These are phyloP conservation scores for Argentina silus DNA, from an alignment of 2,797 vertebrate species.

Conservation along the genomic window DNA sequence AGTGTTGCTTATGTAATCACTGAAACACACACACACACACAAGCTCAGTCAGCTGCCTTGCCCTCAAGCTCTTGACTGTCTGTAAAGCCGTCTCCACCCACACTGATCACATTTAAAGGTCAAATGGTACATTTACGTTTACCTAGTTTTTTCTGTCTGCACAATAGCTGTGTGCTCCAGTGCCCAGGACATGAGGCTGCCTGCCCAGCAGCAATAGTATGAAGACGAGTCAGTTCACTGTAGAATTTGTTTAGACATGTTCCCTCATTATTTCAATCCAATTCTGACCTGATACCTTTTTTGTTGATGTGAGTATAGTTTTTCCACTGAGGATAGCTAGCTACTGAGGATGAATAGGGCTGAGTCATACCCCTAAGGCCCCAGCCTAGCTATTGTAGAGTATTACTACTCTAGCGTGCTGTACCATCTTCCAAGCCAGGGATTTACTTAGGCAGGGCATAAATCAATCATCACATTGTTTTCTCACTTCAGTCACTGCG, in stretches of 20 bases:
- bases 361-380: background rate
- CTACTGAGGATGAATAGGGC: background rate
- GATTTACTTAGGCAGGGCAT: background rate
- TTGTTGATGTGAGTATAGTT: background rate
- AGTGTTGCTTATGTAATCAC: slow-evolving; percentile 22
- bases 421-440: background rate
- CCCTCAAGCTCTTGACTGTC: background rate
- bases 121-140: background rate
- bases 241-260: slow-evolving; percentile 11
- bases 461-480: background rate
- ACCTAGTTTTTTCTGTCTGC: slow-evolving; percentile 7
- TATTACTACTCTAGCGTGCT: background rate
- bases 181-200: background rate
- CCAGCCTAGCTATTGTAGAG: background rate
- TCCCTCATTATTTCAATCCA: background rate
- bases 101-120: background rate
- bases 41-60: background rate
- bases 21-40: background rate
- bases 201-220: too few relatives aligned
- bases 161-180: background rate
- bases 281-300: background rate
- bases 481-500: background rate
- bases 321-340: background rate
- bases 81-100: background rate
- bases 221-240: background rate